Percentiles rank a stretch among this genome's conserved stretches.
phyloP scores from a whole-genome alignment of 1,140 invertebrate species.

The Lepidurus apus region DNA sequence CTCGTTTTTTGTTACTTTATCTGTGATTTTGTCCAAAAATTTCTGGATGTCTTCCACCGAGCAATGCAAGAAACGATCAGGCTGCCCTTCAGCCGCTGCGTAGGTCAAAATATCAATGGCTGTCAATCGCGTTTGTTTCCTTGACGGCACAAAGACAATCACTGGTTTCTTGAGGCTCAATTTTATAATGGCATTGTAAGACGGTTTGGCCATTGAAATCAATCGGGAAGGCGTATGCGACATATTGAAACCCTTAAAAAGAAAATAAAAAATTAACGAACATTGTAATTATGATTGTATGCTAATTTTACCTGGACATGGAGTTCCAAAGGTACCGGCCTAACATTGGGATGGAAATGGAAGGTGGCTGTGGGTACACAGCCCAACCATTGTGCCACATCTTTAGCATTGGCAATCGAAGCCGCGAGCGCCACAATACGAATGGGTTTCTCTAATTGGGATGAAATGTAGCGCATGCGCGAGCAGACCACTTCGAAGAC shows the following conservation, averaged over 20 bases:
- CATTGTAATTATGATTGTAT: no score
- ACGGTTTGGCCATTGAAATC: slow-evolving; percentile 94
- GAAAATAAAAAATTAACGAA: slow-evolving; percentile 32
- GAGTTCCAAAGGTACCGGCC: slow-evolving; percentile 88
- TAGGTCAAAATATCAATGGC: slow-evolving; percentile 93
- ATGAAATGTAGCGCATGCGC: slow-evolving; percentile 93
- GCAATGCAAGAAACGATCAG: slow-evolving; percentile 81
- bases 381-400: slow-evolving; percentile 94
- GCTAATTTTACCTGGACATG: slow-evolving; percentile 65
- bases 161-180: slow-evolving; percentile 83
- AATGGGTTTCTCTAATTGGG: slow-evolving; percentile 88
- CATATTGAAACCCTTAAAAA: slow-evolving; percentile 82
- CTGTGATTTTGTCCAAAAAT: slow-evolving; percentile 77
- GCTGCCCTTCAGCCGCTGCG: slow-evolving; percentile 77
- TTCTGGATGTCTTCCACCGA: slow-evolving; percentile 64
- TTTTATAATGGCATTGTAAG: slow-evolving; percentile 88
- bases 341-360: slow-evolving; percentile 97
- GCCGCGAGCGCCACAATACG: slow-evolving; percentile 92
- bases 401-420: slow-evolving; percentile 89
- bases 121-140: slow-evolving; percentile 86
- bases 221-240: slow-evolving; percentile 93
- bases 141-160: slow-evolving; percentile 92
- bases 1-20: slow-evolving; percentile 56
- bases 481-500: slow-evolving; percentile 96
- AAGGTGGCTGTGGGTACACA: slow-evolving; percentile 87